Evolutionary conservation across 2,113 vertebrate species (phyloP).

Genomic region (Saguinus midas): DNA sequence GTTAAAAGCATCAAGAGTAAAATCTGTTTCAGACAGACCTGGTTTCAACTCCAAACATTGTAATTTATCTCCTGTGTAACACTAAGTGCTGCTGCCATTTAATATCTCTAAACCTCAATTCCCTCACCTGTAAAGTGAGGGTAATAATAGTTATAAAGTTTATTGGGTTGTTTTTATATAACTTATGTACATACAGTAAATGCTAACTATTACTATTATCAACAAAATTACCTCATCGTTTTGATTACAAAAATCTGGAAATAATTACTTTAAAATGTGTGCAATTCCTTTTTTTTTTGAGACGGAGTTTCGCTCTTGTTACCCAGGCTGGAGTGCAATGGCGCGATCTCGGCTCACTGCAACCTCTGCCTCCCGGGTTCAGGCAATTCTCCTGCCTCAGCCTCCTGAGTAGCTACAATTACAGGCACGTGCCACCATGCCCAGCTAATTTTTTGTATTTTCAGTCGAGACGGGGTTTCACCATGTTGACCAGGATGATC

Average conservation of each 20-base stretch:
- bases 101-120: slow-evolving; percentile 31
- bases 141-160: neutral
- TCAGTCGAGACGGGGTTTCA: too few species aligned
- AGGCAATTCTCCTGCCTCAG: too few species aligned
- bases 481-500: too few species aligned
- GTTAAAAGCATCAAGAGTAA: neutral
- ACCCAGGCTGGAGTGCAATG: too few species aligned
- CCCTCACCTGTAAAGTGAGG: neutral
- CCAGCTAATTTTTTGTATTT: too few species aligned
- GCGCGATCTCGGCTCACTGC: too few species aligned
- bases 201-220: neutral
- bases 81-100: neutral
- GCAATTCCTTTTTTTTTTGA: neutral
- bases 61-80: neutral
- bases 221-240: neutral
- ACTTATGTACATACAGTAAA: neutral
- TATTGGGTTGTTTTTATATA: neutral
- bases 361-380: too few species aligned
- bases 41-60: neutral
- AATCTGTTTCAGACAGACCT: neutral
- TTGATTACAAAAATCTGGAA: neutral
- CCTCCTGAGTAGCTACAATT: too few species aligned
- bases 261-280: slow-evolving; percentile 29
- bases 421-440: too few species aligned
- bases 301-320: too few species aligned